Evolutionary conservation across 2,888 invertebrate genomes (phyloP).

Genomic region (Sarcophaga carnaria): DNA sequence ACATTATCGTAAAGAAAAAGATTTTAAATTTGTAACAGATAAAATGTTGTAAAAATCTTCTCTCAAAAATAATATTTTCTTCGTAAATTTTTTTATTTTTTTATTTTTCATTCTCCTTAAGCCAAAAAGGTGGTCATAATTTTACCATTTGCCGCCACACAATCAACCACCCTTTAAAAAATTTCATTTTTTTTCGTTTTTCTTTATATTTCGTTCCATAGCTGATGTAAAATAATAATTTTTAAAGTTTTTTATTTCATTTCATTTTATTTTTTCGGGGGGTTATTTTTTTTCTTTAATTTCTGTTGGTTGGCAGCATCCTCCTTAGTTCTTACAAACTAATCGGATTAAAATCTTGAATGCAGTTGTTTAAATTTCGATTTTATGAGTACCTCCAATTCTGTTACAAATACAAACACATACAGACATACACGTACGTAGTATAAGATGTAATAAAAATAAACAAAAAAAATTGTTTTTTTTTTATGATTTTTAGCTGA

Average conservation of each 20-base stretch:
- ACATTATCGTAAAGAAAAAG: slow-evolving; percentile 64
- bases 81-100: neutral
- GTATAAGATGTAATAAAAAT: neutral
- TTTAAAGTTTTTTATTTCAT: neutral
- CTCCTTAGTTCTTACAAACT: slow-evolving; percentile 56
- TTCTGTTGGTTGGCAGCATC: neutral
- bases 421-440: neutral
- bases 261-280: too few species aligned
- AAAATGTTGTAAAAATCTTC: slow-evolving; percentile 5
- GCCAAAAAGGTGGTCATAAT: slow-evolving; percentile 42
- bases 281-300: neutral
- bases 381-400: neutral
- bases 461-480: neutral
- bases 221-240: neutral
- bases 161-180: slow-evolving; percentile 53
- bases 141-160: slow-evolving; percentile 31
- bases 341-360: slow-evolving; percentile 66
- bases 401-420: neutral
- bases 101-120: neutral
- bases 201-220: neutral
- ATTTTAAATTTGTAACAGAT: slow-evolving; percentile 56
- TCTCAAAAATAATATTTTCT: neutral
- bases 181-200: neutral
- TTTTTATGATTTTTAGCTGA: neutral
- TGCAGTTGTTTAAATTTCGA: neutral